Evolutionary conservation across 1,140 invertebrate genomes (phyloP).

Genomic region (Anastrepha obliqua): DNA sequence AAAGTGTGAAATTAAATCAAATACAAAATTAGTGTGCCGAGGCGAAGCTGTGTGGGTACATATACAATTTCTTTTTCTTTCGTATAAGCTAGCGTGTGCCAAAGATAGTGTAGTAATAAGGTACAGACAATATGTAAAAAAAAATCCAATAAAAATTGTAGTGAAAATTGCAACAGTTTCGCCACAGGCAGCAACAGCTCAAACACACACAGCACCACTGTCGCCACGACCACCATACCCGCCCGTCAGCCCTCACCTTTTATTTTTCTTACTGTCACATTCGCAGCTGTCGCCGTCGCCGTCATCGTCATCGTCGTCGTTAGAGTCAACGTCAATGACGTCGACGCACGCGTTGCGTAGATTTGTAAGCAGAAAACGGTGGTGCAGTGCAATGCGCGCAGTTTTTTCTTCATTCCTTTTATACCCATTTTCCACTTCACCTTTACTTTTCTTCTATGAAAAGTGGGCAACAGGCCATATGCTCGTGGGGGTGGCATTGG

Average conservation of each 20-base stretch:
- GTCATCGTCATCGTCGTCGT: no score
- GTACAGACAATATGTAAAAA: neutral
- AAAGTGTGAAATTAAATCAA: slow-evolving; percentile 9
- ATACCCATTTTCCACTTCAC: neutral
- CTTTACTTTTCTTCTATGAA: slow-evolving; percentile 46
- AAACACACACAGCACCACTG: neutral
- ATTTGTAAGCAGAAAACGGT: neutral
- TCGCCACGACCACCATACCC: neutral
- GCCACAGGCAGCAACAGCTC: slow-evolving; percentile 49
- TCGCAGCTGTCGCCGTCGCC: neutral
- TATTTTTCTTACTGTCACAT: neutral
- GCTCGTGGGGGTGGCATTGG: slow-evolving; percentile 9
- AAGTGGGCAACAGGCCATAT: slow-evolving; percentile 36
- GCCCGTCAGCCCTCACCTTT: neutral
- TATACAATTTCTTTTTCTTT: neutral
- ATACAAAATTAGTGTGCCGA: neutral
- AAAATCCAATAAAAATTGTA: neutral
- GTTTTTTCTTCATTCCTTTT: neutral
- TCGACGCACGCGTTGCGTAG: neutral
- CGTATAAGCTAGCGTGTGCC: neutral
- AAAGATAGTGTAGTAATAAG: neutral
- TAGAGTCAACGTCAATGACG: neutral
- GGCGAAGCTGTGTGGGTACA: neutral
- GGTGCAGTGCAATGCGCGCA: neutral
- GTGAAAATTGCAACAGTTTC: slow-evolving; percentile 50